Evolutionary conservation across 2,888 invertebrate species (phyloP).

Genomic region (Ichneumoninae sp.): DNA sequence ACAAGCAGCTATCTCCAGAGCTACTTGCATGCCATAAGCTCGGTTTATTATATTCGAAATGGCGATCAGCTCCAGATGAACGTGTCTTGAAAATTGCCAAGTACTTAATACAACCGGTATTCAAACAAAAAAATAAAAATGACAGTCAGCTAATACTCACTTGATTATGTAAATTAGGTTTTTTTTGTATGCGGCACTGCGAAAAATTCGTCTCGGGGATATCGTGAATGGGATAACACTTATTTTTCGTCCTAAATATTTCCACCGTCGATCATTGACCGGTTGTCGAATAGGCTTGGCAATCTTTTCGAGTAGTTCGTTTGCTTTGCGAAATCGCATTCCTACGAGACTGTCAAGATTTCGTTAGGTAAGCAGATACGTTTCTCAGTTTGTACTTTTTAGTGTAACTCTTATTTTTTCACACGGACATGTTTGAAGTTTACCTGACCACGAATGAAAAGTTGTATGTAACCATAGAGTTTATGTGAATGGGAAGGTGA

Average conservation of each 20-base stretch:
- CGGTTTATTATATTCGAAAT: slow-evolving; percentile 35
- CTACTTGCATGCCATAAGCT: slow-evolving; percentile 35
- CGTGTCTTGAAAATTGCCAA: slow-evolving; percentile 52
- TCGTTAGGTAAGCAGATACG: not conserved
- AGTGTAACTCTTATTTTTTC: not conserved
- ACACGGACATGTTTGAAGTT: not conserved
- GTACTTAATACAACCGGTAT: not conserved
- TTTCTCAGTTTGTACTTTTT: not conserved
- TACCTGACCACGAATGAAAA: slow-evolving; percentile 11
- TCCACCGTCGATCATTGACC: not conserved
- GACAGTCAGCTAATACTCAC: not conserved
- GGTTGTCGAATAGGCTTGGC: not conserved
- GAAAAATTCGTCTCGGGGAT: not conserved
- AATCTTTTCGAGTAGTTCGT: slow-evolving; percentile 34
- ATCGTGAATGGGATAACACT: not conserved
- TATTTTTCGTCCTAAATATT: not conserved
- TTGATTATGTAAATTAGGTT: slow-evolving; percentile 32
- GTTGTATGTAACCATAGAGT: not conserved
- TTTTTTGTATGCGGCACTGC: not conserved
- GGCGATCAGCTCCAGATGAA: slow-evolving; percentile 59
- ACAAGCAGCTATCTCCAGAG: slow-evolving; percentile 35
- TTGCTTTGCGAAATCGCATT: slow-evolving; percentile 29
- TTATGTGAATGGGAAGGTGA: slow-evolving; percentile 25
- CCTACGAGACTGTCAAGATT: slow-evolving; percentile 7
- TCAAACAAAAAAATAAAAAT: no score